Evolutionary conservation across 2,797 vertebrate genomes (phyloP).

Genomic region (Etheostoma nigrum): DNA sequence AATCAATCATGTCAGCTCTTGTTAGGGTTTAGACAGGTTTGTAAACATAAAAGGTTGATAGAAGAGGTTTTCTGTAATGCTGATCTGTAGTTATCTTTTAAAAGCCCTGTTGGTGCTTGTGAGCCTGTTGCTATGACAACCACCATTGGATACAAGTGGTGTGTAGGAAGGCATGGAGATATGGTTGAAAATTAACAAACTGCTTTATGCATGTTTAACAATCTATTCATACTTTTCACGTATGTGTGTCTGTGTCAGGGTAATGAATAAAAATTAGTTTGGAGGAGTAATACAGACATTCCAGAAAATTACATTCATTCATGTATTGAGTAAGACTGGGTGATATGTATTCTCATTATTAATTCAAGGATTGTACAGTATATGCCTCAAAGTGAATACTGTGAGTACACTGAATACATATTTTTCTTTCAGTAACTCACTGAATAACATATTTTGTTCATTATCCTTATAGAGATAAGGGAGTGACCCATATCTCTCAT

Average conservation of each 20-base stretch:
- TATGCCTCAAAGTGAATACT: constrained; percentile 60
- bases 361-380: constrained; percentile 54
- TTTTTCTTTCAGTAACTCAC: constrained; percentile 16
- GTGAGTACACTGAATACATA: constrained; percentile 15
- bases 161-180: constrained; percentile 85
- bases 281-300: constrained; percentile 9
- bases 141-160: constrained; percentile 84
- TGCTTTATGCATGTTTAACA: constrained; percentile 74
- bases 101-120: constrained; percentile 86
- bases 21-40: constrained; percentile 46
- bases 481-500: constrained; percentile 32
- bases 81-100: constrained; percentile 83
- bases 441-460: constrained; percentile 16
- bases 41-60: constrained; percentile 60
- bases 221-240: constrained; percentile 71
- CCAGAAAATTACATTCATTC: constrained; percentile 50
- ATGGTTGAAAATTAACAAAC: constrained; percentile 82
- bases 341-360: constrained; percentile 54
- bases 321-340: constrained; percentile 38
- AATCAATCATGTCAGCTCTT: constrained; percentile 18
- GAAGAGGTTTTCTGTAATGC: constrained; percentile 76
- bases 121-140: constrained; percentile 87
- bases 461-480: constrained; percentile 1
- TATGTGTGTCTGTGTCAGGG: constrained; percentile 50
- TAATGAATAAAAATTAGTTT: constrained; percentile 54